Base-by-base conservation (phyloP, 2,113 vertebrate species). In the Psammodynastes pulverulentus region DNA sequence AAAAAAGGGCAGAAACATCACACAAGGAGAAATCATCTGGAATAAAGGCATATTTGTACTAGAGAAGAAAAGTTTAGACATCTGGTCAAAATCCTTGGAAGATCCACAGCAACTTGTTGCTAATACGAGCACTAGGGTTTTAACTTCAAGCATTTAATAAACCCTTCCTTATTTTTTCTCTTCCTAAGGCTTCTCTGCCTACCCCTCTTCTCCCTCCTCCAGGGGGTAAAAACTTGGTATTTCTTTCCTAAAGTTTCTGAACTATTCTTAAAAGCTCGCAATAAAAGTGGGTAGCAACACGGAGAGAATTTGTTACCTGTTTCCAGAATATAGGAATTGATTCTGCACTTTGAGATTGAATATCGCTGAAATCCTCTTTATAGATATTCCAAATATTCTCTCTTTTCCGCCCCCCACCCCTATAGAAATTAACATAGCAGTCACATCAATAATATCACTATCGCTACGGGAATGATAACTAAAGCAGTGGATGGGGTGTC, bases 381-480 rank as follows among this genome's bases (percentile, higher is more conserved):
- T 98, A 98, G 97, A 98, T 98, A 98, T 98, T 98, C 97, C 98
- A 97, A 98, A 98, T 98, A 98, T 97, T 97, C 97, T 95, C 96
- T 97, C 96, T 96, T 96, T n/a, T n/a, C n/a, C n/a, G n/a, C n/a
- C n/a, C n/a, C n/a, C n/a, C n/a, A n/a, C n/a, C n/a, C n/a, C n/a
- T n/a, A n/a, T 96, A 98, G 98, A 98, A 98, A 99, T 99, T 98
- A 98, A 98, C 99, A 98, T 98, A 98, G 98, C 97, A 98, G 98
- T 98, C 98, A 97, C 98, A 98, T 99, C 98, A 98, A 98, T 99
- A 98, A 98, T 98, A 98, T 98, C 98, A 96, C 98, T 98, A 98
- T 98, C 98, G 98, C 98, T 98, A 98, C 98, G 98, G 98, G 98
- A 98, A 98, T 98, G 98, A 98, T 98, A 98, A 98, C 97, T 97